Percentiles rank a stretch among this genome's conserved stretches.
These are phyloP conservation scores for Rhamnusium bicolor DNA, from an alignment of 2,888 invertebrate genomes.

Conservation along the genomic window DNA sequence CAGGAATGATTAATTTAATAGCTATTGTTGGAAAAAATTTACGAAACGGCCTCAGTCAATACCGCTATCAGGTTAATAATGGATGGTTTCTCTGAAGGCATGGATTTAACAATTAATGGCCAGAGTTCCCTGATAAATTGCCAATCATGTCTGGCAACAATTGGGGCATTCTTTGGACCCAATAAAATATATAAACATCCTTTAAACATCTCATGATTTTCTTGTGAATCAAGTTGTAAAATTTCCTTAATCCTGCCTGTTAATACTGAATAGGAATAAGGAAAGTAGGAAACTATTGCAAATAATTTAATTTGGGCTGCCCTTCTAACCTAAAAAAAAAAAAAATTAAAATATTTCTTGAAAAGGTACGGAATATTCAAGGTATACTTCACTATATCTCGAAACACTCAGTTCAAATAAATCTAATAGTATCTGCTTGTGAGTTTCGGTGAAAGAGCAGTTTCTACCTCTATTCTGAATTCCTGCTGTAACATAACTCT, in stretches of 20 bases:
- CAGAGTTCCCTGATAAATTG: conserved; percentile 80
- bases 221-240: conserved; percentile 75
- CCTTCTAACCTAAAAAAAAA: conserved; percentile 75
- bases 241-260: conserved; percentile 77
- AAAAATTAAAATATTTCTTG: not conserved
- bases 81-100: conserved; percentile 89
- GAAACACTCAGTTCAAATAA: conserved; percentile 78
- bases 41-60: conserved; percentile 73
- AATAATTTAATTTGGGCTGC: conserved; percentile 80
- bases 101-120: conserved; percentile 84
- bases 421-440: conserved; percentile 76
- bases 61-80: conserved; percentile 79
- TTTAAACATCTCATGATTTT: conserved; percentile 81
- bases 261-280: conserved; percentile 81
- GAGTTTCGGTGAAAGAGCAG: conserved; percentile 75
- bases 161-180: conserved; percentile 77
- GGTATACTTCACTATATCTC: conserved; percentile 78
- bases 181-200: conserved; percentile 86
- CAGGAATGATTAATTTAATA: conserved; percentile 75
- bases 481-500: conserved; percentile 80
- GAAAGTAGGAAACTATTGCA: conserved; percentile 77
- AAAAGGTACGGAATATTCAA: not conserved
- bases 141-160: conserved; percentile 86
- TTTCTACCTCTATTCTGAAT: conserved; percentile 71
- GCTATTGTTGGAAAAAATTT: conserved; percentile 78